Base-by-base conservation (phyloP, 2,888 invertebrate genomes). In the Drosophila limbata region DNA sequence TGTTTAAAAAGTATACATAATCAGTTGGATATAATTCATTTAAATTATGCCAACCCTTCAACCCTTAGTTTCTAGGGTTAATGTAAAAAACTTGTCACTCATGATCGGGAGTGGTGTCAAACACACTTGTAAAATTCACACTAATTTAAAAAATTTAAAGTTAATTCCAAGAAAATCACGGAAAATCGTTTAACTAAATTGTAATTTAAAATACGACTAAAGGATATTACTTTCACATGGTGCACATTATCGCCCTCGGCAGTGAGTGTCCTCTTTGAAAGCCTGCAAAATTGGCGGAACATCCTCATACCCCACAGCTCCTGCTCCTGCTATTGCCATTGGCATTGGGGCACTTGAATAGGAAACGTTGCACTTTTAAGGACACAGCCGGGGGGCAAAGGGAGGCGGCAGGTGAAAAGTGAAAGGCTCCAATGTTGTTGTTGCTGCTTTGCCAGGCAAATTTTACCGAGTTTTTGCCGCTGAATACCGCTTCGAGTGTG, bases 361-460 rank as follows among this genome's bases (percentile, higher is more conserved):
- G 85, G 80, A 77, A 84, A 73, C 74, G 76, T 61, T 84, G 89
- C 73, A 79, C 79, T 88, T 89, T 88, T 72, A 63, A 69, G 61
- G 51, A 35, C 35, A 47, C 35, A 15, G 4, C 48, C 19, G 37
- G 50, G 53, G 42, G 21, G 25, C 37, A 13, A 15, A 52, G 52
- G 17, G 33, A 25, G 67, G 60, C 61, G 31, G 5, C 53, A 59
- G 89, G 87, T 84, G 71, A 81, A 84, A 89, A 81, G 72, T 81
- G 80, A 84, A 89, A 89, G 76, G 77, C 51, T 64, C 53, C 69
- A 69, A 77, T 79, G 64, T 60, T 77, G 65, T 56, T 77, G 80
- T 71, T 88, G 72, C 55, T 44, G 50, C 11, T 65, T 64, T 59
- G 67, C 53, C 40, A 50, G 74, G 59, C 52, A 76, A 78, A 73